Percentiles rank a stretch among this genome's conserved stretches.
phyloP scores from a whole-genome alignment of 2,888 invertebrate genomes.

The Phalera bucephala region DNA sequence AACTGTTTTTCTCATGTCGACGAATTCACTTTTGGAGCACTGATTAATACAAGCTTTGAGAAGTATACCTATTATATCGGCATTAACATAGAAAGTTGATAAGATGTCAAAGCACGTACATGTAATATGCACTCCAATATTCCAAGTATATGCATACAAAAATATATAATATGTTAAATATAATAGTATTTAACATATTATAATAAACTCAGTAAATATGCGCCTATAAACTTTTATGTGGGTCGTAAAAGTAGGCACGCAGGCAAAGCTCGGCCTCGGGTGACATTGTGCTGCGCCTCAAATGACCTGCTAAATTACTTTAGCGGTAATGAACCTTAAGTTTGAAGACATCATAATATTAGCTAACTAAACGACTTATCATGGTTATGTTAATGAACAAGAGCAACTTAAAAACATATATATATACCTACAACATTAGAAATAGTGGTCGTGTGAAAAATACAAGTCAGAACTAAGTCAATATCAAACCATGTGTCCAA shows the following conservation, averaged over 20 bases:
- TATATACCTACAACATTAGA: too few species aligned
- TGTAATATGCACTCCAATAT: too few species aligned
- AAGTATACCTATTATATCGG: too few species aligned
- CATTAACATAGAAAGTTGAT: conserved; percentile 41
- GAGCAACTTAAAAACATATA: too few species aligned
- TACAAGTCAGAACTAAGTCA: background rate
- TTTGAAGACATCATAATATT: conserved; percentile 2
- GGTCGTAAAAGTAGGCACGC: conserved; percentile 47
- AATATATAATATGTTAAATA: conserved; percentile 43
- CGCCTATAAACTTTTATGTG: conserved; percentile 53
- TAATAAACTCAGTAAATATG: conserved; percentile 48
- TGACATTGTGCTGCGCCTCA: too few species aligned
- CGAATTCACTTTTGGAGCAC: too few species aligned
- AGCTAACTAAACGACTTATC: background rate
- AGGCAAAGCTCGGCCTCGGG: conserved; percentile 37
- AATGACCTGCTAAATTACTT: conserved; percentile 34
- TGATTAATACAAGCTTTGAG: too few species aligned
- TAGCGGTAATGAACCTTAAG: conserved; percentile 32
- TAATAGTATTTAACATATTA: conserved; percentile 45
- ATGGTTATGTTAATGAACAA: background rate
- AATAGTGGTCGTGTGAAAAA: too few species aligned
- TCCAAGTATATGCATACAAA: too few species aligned
- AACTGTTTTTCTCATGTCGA: too few species aligned
- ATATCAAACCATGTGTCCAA: too few species aligned
- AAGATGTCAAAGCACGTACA: conserved; percentile 40